These are phyloP conservation scores for Drosophila pandora DNA, from an alignment of 1,140 invertebrate genomes.

Conservation along the genomic window DNA sequence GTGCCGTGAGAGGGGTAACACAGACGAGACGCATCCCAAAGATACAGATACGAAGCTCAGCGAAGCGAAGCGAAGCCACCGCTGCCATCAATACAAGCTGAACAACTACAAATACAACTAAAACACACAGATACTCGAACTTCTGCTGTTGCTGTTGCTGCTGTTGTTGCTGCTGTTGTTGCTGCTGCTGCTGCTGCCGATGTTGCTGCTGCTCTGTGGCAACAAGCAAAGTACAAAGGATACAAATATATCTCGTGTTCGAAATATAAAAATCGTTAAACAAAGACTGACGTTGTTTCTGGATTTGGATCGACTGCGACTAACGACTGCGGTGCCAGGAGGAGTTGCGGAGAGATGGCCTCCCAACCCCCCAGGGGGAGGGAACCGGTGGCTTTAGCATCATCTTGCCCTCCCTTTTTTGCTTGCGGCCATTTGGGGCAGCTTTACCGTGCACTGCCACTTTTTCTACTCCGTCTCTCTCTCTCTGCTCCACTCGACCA, in stretches of 20 bases:
- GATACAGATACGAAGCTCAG: constrained; percentile 42
- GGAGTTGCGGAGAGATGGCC: neutral
- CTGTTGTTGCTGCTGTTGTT: constrained; percentile 7
- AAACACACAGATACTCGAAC: constrained; percentile 37
- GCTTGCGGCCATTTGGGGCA: constrained; percentile 51
- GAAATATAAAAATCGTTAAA: constrained; percentile 82
- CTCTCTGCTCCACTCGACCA: neutral
- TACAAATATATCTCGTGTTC: constrained; percentile 82
- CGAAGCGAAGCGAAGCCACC: constrained; percentile 55
- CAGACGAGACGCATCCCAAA: constrained; percentile 16
- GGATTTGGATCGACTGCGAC: constrained; percentile 71
- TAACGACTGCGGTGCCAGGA: constrained; percentile 37
- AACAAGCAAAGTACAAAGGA: constrained; percentile 80
- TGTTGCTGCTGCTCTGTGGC: constrained; percentile 36
- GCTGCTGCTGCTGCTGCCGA: constrained; percentile 32
- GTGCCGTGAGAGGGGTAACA: constrained; percentile 4
- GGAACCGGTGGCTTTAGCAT: constrained; percentile 22
- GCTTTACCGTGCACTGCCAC: constrained; percentile 34
- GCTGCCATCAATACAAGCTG: constrained; percentile 46
- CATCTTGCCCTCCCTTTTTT: constrained; percentile 70
- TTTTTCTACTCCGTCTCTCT: constrained; percentile 18
- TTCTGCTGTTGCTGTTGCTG: constrained; percentile 32
- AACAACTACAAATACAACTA: constrained; percentile 47
- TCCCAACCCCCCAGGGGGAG: constrained; percentile 1
- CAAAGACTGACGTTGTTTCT: constrained; percentile 80